Conservation (phyloP, 2,797 vertebrate genomes). For the Atherinosoma microstoma region DNA sequence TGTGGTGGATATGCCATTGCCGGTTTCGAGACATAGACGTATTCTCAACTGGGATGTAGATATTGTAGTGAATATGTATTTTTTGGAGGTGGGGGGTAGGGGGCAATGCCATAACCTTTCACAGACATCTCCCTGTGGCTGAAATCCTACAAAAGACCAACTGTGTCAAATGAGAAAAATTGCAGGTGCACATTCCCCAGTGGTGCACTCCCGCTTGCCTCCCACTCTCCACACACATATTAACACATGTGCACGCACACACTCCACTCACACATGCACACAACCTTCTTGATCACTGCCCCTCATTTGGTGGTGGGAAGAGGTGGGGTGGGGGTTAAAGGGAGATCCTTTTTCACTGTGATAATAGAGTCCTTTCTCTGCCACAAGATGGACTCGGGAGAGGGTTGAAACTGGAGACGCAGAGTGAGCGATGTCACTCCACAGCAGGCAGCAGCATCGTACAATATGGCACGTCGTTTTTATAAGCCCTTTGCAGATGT, state of each 20-base stretch:
- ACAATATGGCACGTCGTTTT: slow-evolving; percentile 48
- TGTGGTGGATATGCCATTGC: slow-evolving; percentile 18
- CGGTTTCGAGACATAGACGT: not conserved
- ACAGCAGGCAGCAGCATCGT: slow-evolving; percentile 59
- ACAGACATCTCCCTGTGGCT: slow-evolving; percentile 55
- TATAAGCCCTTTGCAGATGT: slow-evolving; percentile 68
- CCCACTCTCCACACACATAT: slow-evolving; percentile 55
- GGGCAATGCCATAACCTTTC: slow-evolving; percentile 60
- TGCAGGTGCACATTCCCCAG: slow-evolving; percentile 83
- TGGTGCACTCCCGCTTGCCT: slow-evolving; percentile 47
- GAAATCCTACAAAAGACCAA: slow-evolving; percentile 75
- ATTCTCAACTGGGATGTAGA: slow-evolving; percentile 22
- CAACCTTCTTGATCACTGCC: slow-evolving; percentile 59
- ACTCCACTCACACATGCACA: slow-evolving; percentile 23
- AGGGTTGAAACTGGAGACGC: slow-evolving; percentile 70
- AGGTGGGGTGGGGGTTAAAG: slow-evolving; percentile 14
- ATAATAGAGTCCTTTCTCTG: slow-evolving; percentile 77
- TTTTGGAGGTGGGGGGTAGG: slow-evolving; percentile 23
- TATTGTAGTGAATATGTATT: slow-evolving; percentile 43
- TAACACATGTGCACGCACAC: slow-evolving; percentile 34
- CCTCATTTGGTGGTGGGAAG: slow-evolving; percentile 58
- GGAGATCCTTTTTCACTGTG: slow-evolving; percentile 73
- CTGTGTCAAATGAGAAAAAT: slow-evolving; percentile 80
- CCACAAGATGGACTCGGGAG: slow-evolving; percentile 54
- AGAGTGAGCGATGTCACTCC: slow-evolving; percentile 71